Conservation (phyloP, 2,113 vertebrate genomes). For the Prionailurus viverrinus region DNA sequence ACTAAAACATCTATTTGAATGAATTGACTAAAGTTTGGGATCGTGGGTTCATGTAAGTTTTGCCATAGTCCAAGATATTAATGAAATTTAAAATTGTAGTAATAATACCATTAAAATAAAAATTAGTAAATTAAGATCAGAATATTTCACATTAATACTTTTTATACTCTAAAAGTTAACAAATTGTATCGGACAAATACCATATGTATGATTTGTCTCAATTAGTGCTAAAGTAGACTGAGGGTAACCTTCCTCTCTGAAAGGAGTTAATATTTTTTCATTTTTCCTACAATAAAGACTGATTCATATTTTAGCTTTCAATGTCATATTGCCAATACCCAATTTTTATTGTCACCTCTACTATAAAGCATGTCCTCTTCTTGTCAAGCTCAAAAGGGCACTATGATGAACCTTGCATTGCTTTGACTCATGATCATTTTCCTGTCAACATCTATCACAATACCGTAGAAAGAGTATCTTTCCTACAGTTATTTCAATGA, state of each 20-base stretch:
- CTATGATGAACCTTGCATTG: neutral
- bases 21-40: neutral
- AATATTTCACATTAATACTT: neutral
- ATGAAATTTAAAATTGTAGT: neutral
- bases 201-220: neutral
- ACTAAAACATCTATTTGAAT: neutral
- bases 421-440: neutral
- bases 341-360: slow-evolving; percentile 15
- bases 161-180: neutral
- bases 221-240: neutral
- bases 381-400: slow-evolving; percentile 60
- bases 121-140: neutral
- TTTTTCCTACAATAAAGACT: slow-evolving; percentile 42
- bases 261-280: slow-evolving; percentile 25
- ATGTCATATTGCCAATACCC: slow-evolving; percentile 26
- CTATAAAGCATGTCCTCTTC: slow-evolving; percentile 12
- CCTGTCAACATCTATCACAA: slow-evolving; percentile 46
- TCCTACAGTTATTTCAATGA: neutral
- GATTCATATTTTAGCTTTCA: slow-evolving; percentile 47
- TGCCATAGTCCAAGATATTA: neutral
- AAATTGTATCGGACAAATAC: neutral
- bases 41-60: neutral
- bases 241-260: neutral
- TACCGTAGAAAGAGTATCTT: neutral
- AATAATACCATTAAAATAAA: neutral